Evolutionary conservation across 2,113 vertebrate species (phyloP), one percentile per base, ranked within the genome.

Genomic region (Cyrtonyx montezumae): DNA sequence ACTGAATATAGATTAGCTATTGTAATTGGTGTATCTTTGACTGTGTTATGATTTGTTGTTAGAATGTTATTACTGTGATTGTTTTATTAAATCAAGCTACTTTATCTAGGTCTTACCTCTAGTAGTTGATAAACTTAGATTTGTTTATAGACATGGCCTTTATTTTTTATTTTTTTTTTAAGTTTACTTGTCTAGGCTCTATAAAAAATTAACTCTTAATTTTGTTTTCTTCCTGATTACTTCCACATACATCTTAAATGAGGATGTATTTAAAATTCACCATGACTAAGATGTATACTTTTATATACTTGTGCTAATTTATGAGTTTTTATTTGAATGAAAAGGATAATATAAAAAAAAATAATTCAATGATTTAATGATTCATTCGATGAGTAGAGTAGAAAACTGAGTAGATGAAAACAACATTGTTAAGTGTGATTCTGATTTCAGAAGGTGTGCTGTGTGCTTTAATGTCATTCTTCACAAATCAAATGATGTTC

Each of bases 311-410:
- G 42, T 53, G 4, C 25, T 51, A 43, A 70, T 71, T 56, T 76
- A 5, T 0, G 0, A 56, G 45, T 36, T 46, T 4, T 51, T 94
- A 45, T 63, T 79, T 84, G 70, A 73, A 34, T 2, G 3, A 22
- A n/a, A 58, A 46, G 59, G 42, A 76, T 48, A 88, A 75, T 67
- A 68, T 68, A 69, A 68, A 82, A 65, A 71, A 79, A 91, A 58
- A 53, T n/a, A 11, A 48, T 32, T 78, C 1, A 1, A 3, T 84
- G 34, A n/a, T 67, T 12, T 40, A 11, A 40, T 40, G 40, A 40
- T 40, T 40, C 40, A 40, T 40, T 46, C 15, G 8, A 46, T 46
- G 45, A 46, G 18, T 19, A 17, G 45, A 45, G 45, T 88, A 40
- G 40, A 40, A 40, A 78, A 80, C 55, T 80, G 36, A 87, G 9